Evolutionary conservation across 2,113 vertebrate species (phyloP), one percentile per base, ranked within the genome.

Genomic region (Lophura nycthemera): DNA sequence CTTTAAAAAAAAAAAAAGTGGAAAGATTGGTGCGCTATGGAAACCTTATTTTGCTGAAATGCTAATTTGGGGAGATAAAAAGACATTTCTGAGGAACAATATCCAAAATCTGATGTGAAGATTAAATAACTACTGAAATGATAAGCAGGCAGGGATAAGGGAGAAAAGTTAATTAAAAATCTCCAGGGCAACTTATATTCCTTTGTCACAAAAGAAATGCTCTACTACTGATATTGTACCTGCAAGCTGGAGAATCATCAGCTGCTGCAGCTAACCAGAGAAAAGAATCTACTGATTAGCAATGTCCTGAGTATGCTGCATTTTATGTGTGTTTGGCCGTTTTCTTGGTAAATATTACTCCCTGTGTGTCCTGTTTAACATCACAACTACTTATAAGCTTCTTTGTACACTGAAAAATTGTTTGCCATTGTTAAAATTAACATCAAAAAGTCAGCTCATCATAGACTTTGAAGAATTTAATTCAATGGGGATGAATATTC

Each of bases 101-200:
- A 96, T 88, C 94, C 92, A 90, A 93, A 95, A 97, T 96, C 96
- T 96, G 95, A 97, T 95, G 89, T 75, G 91, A 95, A 93, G 73
- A 94, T 94, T 94, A 96, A 96, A 97, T 96, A 96, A 95, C 90
- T 88, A 65, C 88, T 86, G 88, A 96, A 78, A 92, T 90, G 97
- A 97, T 97, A 97, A 97, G 97, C 94, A 89, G 93, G 90, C 94
- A 94, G 88, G 57, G 90, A 91, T 96, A 94, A 78, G 84, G 92
- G 88, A 97, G 95, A 97, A 95, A 96, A 96, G 96, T 97, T 97
- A 97, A 97, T 97, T 97, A 97, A 97, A 97, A 96, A 97, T 97
- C 97, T 97, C 97, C 97, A 96, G 92, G 97, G 97, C 94, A 97
- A 97, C 96, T 97, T 96, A 83, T 95, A 95, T 93, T 96, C 93